Base-by-base conservation (phyloP, 2,797 vertebrate species). In the Orestias chungarensis region DNA sequence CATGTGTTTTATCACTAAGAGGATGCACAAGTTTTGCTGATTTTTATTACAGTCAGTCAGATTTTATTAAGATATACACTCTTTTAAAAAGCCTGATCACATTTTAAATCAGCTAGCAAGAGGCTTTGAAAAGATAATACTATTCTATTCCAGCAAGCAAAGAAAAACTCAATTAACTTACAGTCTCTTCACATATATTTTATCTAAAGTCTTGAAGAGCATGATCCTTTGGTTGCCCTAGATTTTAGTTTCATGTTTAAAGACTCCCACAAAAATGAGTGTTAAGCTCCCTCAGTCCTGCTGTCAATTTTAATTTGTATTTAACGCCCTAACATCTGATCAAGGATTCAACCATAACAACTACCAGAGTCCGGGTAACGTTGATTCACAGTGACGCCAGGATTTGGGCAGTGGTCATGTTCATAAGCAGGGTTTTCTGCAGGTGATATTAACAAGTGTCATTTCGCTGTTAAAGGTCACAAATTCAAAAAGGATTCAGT, bases 391-490 rank as follows among this genome's bases (percentile, higher is more conserved):
- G 77, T 87, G 91, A 92, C 80, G 84, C 81, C 71, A 76, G 72
- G 78, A 74, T 76, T 73, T 42, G 68, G 6, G 29, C 82, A 87
- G 76, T 62, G 68, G 81, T 75, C 61, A 33, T 74, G 84, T 83
- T 91, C 88, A 89, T 92, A 87, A 78, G 71, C 77, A 68, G 59
- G n/a, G 73, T 85, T 86, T 88, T 87, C 85, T 90, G 69, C 78
- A 50, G 79, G 71, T 91, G 90, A 93, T 87, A 91, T 76, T 80
- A 83, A 78, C 84, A 73, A 75, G 64, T 87, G 80, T 84, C 20
- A 68, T 84, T 91, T 81, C 42, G 66, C 77, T 82, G 73, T 76
- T 78, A 93, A 95, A 94, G 93, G 93, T 94, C 93, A 94, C 61
- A 23, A 75, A 71, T 76, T 62, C 79, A 76, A 78, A 75, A 55